Conservation (phyloP, 2,888 invertebrate species). For the Stomorhina lunata region DNA sequence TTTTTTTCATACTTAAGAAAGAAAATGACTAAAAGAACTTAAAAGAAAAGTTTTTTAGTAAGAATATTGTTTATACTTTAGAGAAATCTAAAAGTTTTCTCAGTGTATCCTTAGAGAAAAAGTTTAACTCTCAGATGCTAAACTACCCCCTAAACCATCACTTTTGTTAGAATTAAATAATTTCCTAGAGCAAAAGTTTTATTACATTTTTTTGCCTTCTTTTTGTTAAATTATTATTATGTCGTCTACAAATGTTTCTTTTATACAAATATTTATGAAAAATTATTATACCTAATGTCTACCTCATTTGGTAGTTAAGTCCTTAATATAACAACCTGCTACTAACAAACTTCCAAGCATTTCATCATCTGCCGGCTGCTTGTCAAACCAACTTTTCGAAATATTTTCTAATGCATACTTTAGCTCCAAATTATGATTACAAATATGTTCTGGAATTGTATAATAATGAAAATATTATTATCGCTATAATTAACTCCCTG, state of each 20-base stretch:
- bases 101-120: too few relatives aligned
- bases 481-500: constrained; percentile 52
- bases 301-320: background rate
- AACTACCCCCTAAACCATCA: constrained; percentile 8
- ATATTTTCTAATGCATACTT: constrained; percentile 28
- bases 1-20: background rate
- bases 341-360: background rate
- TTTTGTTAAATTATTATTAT: too few relatives aligned
- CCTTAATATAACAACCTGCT: constrained; percentile 48
- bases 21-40: too few relatives aligned
- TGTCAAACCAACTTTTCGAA: background rate
- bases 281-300: background rate
- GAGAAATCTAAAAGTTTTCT: too few relatives aligned
- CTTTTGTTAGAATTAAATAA: background rate
- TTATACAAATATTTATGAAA: background rate
- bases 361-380: background rate
- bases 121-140: too few relatives aligned
- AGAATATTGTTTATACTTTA: too few relatives aligned
- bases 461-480: constrained; percentile 45
- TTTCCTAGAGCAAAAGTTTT: background rate
- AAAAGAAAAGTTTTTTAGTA: too few relatives aligned
- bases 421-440: background rate
- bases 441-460: background rate
- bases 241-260: constrained; percentile 55
- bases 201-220: background rate